Percentiles rank a stretch among this genome's conserved stretches.
phyloP scores from a whole-genome alignment of 2,888 invertebrate genomes.

The Tipula confusa region DNA sequence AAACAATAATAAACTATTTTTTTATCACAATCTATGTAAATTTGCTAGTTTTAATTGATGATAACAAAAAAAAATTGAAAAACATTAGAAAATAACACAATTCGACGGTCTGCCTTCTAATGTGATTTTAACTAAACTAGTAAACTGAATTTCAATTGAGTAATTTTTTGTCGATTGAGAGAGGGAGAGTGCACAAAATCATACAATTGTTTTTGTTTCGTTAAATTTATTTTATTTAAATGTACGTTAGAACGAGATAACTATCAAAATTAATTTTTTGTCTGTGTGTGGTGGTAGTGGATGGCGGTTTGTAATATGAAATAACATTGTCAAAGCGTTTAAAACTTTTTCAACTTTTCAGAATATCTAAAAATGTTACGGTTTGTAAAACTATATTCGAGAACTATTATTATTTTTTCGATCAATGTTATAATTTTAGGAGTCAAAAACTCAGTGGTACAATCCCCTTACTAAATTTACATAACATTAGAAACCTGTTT shows the following conservation, averaged over 20 bases:
- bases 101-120: not conserved
- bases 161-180: not conserved
- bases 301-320: not conserved
- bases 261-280: not conserved
- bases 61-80: not conserved
- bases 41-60: not conserved
- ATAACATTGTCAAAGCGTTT: not conserved
- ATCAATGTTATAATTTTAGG: no score
- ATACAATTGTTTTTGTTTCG: not conserved
- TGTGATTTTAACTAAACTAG: not conserved
- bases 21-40: constrained; percentile 3
- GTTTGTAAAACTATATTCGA: no score
- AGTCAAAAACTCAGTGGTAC: no score
- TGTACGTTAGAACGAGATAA: not conserved
- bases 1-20: constrained; percentile 1
- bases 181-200: not conserved
- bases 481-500: no score
- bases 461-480: no score
- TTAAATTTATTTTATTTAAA: not conserved
- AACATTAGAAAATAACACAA: not conserved
- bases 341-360: not conserved
- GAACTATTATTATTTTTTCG: no score
- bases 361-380: no score
- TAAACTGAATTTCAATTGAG: not conserved
- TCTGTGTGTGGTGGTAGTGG: no score